These are phyloP conservation scores for Bugula neritina DNA, from an alignment of 2,888 invertebrate genomes.

Conservation along the genomic window DNA sequence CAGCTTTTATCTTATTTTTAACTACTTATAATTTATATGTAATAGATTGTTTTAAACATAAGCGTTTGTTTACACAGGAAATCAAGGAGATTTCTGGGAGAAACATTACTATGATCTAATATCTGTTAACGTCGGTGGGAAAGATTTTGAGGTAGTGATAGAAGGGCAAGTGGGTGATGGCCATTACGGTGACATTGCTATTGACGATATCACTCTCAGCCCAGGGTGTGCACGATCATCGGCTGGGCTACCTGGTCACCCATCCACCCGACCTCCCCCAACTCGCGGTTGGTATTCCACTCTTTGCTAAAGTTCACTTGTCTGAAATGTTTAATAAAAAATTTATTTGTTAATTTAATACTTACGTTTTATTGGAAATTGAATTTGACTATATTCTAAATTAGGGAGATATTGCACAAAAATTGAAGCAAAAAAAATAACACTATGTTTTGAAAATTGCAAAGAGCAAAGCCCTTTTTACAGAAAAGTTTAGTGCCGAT, in stretches of 20 bases:
- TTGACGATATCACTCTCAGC: constrained; percentile 43
- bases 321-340: background rate
- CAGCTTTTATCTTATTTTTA: too few species aligned
- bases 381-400: too few species aligned
- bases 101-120: constrained; percentile 29
- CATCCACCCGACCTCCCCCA: background rate
- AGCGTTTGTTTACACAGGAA: too few species aligned
- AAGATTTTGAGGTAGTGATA: constrained; percentile 35
- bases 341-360: background rate
- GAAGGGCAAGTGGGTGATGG: constrained; percentile 39
- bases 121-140: constrained; percentile 24
- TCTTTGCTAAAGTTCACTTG: too few species aligned
- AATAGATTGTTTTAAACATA: too few species aligned
- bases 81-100: constrained; percentile 37
- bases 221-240: constrained; percentile 34
- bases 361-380: too few species aligned
- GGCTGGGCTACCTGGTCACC: background rate
- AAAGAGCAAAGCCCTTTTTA: too few species aligned
- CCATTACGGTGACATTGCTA: constrained; percentile 40
- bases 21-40: too few species aligned
- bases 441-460: too few species aligned
- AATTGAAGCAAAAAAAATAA: too few species aligned
- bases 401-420: too few species aligned
- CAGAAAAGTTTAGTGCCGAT: too few species aligned
- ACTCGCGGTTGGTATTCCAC: background rate